Conservation (phyloP, 2,113 vertebrate genomes). For the Riparia riparia region DNA sequence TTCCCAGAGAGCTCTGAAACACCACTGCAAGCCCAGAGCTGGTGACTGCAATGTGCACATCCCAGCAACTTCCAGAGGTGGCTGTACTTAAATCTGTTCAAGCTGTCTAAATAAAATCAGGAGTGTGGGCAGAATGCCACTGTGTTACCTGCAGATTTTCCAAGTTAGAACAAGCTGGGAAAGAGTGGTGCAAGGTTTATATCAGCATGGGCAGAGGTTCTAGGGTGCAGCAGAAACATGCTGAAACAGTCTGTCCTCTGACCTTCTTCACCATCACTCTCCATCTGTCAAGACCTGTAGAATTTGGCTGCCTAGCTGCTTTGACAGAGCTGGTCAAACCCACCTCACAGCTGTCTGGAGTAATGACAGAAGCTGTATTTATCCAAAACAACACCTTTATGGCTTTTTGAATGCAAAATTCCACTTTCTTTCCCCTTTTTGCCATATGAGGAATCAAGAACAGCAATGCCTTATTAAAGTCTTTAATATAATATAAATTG, state of each 20-base stretch:
- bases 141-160: not conserved
- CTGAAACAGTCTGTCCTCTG: not conserved
- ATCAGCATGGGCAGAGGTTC: not conserved
- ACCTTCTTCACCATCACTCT: not conserved
- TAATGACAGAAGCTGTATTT: not conserved
- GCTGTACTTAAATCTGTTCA: not conserved
- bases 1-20: not conserved
- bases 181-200: not conserved
- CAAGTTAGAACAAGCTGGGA: not conserved
- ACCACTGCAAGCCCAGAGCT: not conserved
- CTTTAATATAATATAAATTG: not conserved
- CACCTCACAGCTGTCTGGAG: not conserved
- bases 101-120: not conserved
- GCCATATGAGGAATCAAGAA: not conserved
- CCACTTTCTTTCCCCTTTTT: not conserved
- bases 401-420: not conserved
- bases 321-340: not conserved
- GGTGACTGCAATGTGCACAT: not conserved
- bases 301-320: not conserved
- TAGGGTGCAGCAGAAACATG: not conserved
- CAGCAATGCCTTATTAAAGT: not conserved
- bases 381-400: not conserved
- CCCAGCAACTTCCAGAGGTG: not conserved
- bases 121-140: not conserved
- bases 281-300: not conserved